These are phyloP conservation scores for Gallinago jamesoni DNA, from an alignment of 2,113 vertebrate species.

Conservation along the genomic window DNA sequence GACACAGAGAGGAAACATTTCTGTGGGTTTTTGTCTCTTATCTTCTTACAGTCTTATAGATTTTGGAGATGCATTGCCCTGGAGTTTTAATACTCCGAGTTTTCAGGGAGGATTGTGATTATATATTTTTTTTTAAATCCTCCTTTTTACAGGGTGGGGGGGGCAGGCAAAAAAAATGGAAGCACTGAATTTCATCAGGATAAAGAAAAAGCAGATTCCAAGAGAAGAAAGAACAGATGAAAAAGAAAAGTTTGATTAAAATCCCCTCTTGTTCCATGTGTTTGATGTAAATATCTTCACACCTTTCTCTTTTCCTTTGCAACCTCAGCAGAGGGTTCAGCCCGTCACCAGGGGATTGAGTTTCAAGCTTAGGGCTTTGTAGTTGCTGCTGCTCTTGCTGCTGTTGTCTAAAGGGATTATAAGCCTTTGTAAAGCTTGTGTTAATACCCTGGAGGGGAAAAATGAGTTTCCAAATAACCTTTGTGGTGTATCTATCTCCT, in stretches of 20 bases:
- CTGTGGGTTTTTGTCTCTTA: slow-evolving; percentile 63
- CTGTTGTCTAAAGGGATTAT: slow-evolving; percentile 70
- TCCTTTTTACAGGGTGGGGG: neutral
- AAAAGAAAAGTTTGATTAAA: slow-evolving; percentile 66
- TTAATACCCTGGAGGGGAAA: slow-evolving; percentile 65
- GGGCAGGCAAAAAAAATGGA: neutral
- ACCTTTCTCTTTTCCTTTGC: slow-evolving; percentile 52
- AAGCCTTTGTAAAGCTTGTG: slow-evolving; percentile 66
- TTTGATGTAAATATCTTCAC: slow-evolving; percentile 61
- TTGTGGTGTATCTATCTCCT: slow-evolving; percentile 27
- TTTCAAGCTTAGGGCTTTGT: slow-evolving; percentile 61
- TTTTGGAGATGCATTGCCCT: slow-evolving; percentile 68
- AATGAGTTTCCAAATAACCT: slow-evolving; percentile 61
- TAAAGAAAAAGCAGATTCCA: slow-evolving; percentile 11
- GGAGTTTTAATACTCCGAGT: slow-evolving; percentile 70
- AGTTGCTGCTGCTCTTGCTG: slow-evolving; percentile 43
- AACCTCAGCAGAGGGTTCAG: slow-evolving; percentile 47
- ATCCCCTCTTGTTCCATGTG: slow-evolving; percentile 38
- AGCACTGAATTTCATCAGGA: slow-evolving; percentile 48
- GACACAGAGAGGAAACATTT: slow-evolving; percentile 67
- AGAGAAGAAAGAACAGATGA: slow-evolving; percentile 49
- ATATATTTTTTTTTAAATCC: neutral
- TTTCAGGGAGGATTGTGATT: slow-evolving; percentile 20
- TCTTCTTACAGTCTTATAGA: slow-evolving; percentile 75
- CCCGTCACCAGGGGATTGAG: slow-evolving; percentile 14